Evolutionary conservation across 2,888 invertebrate genomes (phyloP), one percentile per base, ranked within the genome.

Genomic region (Noctua janthina): DNA sequence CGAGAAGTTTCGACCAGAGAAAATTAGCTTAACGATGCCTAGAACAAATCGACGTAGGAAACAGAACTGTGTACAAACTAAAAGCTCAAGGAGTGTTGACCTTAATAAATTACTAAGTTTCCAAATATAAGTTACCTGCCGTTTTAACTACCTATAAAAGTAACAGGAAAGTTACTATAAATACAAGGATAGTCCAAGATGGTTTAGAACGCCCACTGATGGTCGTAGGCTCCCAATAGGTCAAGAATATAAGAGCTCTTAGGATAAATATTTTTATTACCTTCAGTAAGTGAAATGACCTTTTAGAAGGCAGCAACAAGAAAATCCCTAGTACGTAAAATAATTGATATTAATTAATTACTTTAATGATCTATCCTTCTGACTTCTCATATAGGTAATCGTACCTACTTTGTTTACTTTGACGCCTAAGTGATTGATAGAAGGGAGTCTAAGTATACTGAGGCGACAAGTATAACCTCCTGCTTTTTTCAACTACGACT

Each of bases 151-250:
- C 29, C 39, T 68, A n/a, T 46, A 43, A 35, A 82, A 43, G 23
- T 23, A 49, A 10, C 46, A 49, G 17, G 43, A 15, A 67, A 82
- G 49, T 59, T 59, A 49, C n/a, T 68, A 59, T n/a, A 77, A 70
- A 76, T 66, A 49, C 49, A 56, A 56, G 20, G 77, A 51, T 39
- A 29, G 1, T 46, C 15, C 7, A 56, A 29, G 5, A n/a, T 69
- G 23, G n/a, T 66, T 69, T 23, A 13, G 35, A n/a, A n/a, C 71
- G 46, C 71, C 84, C 71, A 79, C 84, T 39, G 13, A 11, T 46
- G n/a, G 23, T 17, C 35, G 68, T 49, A 39, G 78, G 20, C 35
- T 62, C 29, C 29, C 20, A n/a, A 69, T 49, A 69, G 15, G 29
- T 49, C 64, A 66, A n/a, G 13, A 56, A 20, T 39, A 35, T 46